Evolutionary conservation across 2,888 invertebrate species (phyloP).

Genomic region (Notocelia uddmanniana): DNA sequence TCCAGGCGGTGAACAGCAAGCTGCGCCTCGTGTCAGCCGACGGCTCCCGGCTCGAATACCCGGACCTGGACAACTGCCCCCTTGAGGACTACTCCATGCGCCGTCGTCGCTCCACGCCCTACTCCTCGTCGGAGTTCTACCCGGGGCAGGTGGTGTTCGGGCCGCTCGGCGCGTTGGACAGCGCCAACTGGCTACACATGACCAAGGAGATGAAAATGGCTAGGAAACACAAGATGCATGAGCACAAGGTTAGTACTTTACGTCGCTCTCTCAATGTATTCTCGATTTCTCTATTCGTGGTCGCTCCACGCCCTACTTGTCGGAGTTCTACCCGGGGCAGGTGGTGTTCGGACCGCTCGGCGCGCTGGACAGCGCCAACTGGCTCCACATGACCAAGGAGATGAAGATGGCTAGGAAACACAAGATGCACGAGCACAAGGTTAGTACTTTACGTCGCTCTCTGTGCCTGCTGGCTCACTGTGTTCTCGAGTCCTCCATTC

Average conservation of each 20-base stretch:
- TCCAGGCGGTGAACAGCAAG: slow-evolving; percentile 87
- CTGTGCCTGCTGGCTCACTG: no score
- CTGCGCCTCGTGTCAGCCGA: slow-evolving; percentile 88
- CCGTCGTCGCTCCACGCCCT: slow-evolving; percentile 83
- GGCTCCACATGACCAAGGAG: slow-evolving; percentile 91
- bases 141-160: slow-evolving; percentile 88
- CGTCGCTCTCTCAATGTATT: no score
- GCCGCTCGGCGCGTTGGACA: slow-evolving; percentile 90
- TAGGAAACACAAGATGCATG: slow-evolving; percentile 85
- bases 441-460: slow-evolving; percentile 49
- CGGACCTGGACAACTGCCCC: slow-evolving; percentile 89
- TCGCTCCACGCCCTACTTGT: slow-evolving; percentile 78
- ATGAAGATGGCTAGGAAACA: slow-evolving; percentile 88
- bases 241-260: slow-evolving; percentile 76
- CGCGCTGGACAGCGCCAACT: slow-evolving; percentile 91
- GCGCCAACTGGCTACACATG: slow-evolving; percentile 92
- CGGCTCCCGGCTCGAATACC: slow-evolving; percentile 88
- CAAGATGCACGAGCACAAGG: slow-evolving; percentile 85
- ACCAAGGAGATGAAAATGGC: slow-evolving; percentile 90
- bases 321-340: slow-evolving; percentile 81
- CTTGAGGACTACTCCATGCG: slow-evolving; percentile 90
- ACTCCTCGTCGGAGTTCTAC: slow-evolving; percentile 80
- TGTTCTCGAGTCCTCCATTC: no score
- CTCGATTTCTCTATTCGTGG: no score
- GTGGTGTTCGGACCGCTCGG: slow-evolving; percentile 90